Evolutionary conservation across 2,113 vertebrate genomes (phyloP), one percentile per base, ranked within the genome.

Genomic region (Oncorhynchus nerka): DNA sequence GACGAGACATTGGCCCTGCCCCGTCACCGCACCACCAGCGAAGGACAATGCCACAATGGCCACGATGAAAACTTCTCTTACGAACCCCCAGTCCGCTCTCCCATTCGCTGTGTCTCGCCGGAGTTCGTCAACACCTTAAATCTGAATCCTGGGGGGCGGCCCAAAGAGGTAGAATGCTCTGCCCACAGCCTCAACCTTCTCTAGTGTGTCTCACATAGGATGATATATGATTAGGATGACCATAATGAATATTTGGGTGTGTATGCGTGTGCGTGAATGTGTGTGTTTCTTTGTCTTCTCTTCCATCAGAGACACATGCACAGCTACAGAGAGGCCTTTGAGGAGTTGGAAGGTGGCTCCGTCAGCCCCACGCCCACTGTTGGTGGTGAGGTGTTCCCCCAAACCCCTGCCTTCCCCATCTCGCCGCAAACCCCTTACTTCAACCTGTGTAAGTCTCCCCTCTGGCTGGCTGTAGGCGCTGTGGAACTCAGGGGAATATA

Each of bases 281-380:
- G 13, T 66, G 13, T 77, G 67, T 68, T 48, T 34, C 22, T 75
- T 59, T 81, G 7, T 88, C n/a, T 75, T 89, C 64, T 84, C 65
- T 48, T 71, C 71, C 71, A 28, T 0, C 89, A 99, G 98, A 96
- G 94, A 90, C 94, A 97, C 81, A 95, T 99, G 87, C 98, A 99
- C 90, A 99, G 98, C 90, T 99, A 99, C 92, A 96, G 96, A 73
- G 98, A 99, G 73, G 97, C 98, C 75, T 99, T 98, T 0, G 97
- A 99, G 84, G 98, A 99, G 88, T 92, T 96, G 85, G 97, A 99
- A 2, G 92, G 94, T 72, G 89, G 92, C 15, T 92, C 93, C 0
- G 83, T 89, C 80, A 96, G 94, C 84, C 95, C 95, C 51, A 92
- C 93, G 59, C 90, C 95, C 76, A 79, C 89, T 83, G 79, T 84